Base-by-base conservation (phyloP, 2,113 vertebrate species). In the Desmodus rotundus region DNA sequence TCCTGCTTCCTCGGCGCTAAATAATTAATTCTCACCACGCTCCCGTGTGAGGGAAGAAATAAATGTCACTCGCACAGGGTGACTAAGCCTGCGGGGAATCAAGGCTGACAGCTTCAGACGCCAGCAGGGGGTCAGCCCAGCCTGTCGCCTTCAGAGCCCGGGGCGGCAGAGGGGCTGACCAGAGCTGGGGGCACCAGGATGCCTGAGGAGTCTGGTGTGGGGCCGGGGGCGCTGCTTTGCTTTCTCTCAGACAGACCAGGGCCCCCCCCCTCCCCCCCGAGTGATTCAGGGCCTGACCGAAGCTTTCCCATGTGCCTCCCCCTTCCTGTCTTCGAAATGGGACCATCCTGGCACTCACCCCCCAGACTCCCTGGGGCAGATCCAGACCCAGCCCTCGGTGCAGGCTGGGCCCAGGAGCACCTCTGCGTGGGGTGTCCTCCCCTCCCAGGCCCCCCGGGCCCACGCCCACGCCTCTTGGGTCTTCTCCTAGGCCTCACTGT, bases 1-100 rank as follows among this genome's bases (percentile, higher is more conserved):
- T 93, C 93, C 76, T 94, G 87, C 87, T 87, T 92, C 93, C 76
- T 91, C 1, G 22, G 65, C 3, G 38, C 95, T 94, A 54, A 97
- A 95, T 97, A 96, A 97, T 97, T 93, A 97, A 97, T 97, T 97
- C 96, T 93, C 16, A 0, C 94, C 93, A 87, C 24, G 76, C 81
- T 96, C 76, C 87, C 0, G 43, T 52, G 93, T 11, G 31, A 95
- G 89, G 90, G 96, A 95, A 96, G 92, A 95, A 95, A 96, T 95
- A 96, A 97, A 96, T 97, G 97, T 96, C 82, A 94, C 82, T 84
- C 33, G 87, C 87, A 24, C 26, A 3, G 91, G 92, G 83, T 74
- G 93, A 92, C 92, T 24, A 45, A 92, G 94, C 88, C 83, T 0
- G 9, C 0, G 0, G 81, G 92, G 85, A 84, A 13, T n/a, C 10